phyloP scores from a whole-genome alignment of 2,888 invertebrate species.

The Charanyca ferruginea region DNA sequence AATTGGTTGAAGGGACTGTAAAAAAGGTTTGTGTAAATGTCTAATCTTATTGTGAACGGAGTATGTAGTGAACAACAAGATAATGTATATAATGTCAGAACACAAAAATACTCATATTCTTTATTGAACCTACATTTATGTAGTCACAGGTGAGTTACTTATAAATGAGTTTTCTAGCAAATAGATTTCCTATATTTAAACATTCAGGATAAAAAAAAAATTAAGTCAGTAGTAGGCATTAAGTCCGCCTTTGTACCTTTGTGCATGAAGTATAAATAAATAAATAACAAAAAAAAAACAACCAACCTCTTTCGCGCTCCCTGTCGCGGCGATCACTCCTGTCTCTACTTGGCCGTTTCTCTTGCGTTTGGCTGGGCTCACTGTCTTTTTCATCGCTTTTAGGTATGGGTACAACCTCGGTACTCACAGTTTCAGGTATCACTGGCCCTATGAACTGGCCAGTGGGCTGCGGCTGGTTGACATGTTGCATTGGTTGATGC shows the following conservation, averaged over 20 bases:
- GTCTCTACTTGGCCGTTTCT: slow-evolving; percentile 38
- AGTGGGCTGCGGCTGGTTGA: slow-evolving; percentile 27
- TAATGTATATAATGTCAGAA: not conserved
- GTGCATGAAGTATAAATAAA: no score
- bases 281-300: not conserved
- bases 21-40: no score
- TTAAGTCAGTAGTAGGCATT: no score
- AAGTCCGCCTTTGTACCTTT: no score
- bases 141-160: not conserved
- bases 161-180: not conserved
- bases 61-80: not conserved
- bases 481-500: slow-evolving; percentile 5
- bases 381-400: slow-evolving; percentile 26
- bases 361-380: slow-evolving; percentile 22
- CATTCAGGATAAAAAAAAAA: no score
- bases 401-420: not conserved
- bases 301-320: slow-evolving; percentile 54
- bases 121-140: no score
- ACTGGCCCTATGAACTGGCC: slow-evolving; percentile 55
- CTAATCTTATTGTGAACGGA: no score
- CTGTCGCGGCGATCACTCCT: slow-evolving; percentile 53
- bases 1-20: no score
- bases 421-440: slow-evolving; percentile 38
- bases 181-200: no score
- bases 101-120: not conserved